phyloP scores from a whole-genome alignment of 2,888 invertebrate genomes.

The Volucella inflata region DNA sequence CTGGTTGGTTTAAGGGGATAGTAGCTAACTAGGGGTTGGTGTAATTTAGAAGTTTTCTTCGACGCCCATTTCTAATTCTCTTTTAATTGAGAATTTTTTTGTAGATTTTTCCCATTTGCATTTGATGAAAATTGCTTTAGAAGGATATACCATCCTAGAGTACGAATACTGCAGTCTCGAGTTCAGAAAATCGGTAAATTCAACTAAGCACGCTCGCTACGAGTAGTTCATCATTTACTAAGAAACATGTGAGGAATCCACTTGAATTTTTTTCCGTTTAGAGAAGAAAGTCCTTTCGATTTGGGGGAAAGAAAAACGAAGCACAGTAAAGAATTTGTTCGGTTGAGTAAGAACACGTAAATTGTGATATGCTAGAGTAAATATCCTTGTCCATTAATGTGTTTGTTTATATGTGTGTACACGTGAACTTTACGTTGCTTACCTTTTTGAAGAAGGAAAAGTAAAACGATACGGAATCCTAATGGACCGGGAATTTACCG shows the following conservation, averaged over 20 bases:
- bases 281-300: not conserved
- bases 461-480: conserved; percentile 64
- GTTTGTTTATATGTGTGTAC: conserved; percentile 20
- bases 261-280: conserved; percentile 34
- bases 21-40: conserved; percentile 30
- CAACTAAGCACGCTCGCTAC: conserved; percentile 11
- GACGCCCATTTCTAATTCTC: conserved; percentile 73
- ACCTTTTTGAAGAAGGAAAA: conserved; percentile 60
- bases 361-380: conserved; percentile 71
- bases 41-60: conserved; percentile 68
- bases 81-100: conserved; percentile 63
- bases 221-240: not conserved
- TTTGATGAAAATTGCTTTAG: conserved; percentile 59
- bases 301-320: conserved; percentile 1
- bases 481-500: conserved; percentile 70
- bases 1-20: not conserved
- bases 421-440: conserved; percentile 52
- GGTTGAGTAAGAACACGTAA: conserved; percentile 65
- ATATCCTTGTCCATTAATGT: conserved; percentile 68
- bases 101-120: conserved; percentile 46
- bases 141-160: not conserved
- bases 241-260: conserved; percentile 35
- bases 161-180: not conserved
- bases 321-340: conserved; percentile 32
- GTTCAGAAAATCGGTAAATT: not conserved